A percentile compares a stretch with the other conserved stretches of the same genome.
Evolutionary conservation across 2,888 invertebrate species (phyloP).

Genomic region (Drosophila antonietae): DNA sequence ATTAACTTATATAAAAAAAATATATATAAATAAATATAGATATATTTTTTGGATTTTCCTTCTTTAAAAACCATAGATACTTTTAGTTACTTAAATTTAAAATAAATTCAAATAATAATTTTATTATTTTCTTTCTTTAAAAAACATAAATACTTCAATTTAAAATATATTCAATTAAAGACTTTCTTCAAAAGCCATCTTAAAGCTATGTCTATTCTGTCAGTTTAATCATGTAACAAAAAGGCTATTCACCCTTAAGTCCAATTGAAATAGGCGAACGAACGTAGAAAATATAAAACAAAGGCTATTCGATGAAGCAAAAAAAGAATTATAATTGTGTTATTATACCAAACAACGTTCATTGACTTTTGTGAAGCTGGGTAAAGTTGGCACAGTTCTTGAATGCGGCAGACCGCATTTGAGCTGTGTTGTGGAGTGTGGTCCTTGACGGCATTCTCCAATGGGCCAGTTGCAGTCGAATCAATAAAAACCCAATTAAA

Average conservation of each 20-base stretch:
- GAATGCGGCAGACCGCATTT: constrained; percentile 52
- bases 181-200: too few relatives aligned
- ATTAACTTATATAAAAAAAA: too few relatives aligned
- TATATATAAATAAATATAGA: too few relatives aligned
- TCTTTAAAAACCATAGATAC: too few relatives aligned
- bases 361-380: constrained; percentile 42
- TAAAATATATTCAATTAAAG: too few relatives aligned
- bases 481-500: constrained; percentile 67
- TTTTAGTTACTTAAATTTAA: too few relatives aligned
- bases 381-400: constrained; percentile 46
- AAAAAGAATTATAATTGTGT: constrained; percentile 47
- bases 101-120: too few relatives aligned
- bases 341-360: constrained; percentile 58
- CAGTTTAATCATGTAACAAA: background rate
- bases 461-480: constrained; percentile 38
- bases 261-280: constrained; percentile 6
- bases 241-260: constrained; percentile 5
- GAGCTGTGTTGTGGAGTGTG: constrained; percentile 11
- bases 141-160: too few relatives aligned
- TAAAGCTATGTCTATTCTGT: background rate
- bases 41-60: too few relatives aligned
- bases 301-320: background rate
- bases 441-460: constrained; percentile 25
- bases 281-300: constrained; percentile 15
- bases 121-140: too few relatives aligned